Evolutionary conservation across 2,797 vertebrate species (phyloP).

Genomic region (Cuculus canorus): DNA sequence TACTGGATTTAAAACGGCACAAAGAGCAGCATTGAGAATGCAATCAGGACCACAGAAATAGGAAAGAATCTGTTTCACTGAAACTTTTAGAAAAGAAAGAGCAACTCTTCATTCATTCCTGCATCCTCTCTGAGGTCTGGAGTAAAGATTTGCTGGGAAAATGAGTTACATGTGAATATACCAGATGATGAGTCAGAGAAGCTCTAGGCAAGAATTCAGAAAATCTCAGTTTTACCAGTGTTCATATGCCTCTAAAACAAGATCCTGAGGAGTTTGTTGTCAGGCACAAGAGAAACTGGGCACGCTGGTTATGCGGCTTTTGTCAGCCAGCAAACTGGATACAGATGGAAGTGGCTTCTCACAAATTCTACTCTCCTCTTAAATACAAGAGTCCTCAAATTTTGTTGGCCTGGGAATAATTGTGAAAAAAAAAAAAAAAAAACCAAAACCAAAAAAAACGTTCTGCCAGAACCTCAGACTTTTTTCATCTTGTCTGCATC

Average conservation of each 20-base stretch:
- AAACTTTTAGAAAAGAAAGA: constrained; percentile 33
- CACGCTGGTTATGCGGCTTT: neutral
- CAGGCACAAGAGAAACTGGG: neutral
- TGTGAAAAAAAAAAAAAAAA: too few species aligned
- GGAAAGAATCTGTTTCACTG: neutral
- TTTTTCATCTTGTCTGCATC: constrained; percentile 31
- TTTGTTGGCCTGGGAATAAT: neutral
- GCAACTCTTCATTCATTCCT: constrained; percentile 29
- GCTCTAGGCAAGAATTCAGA: constrained; percentile 46
- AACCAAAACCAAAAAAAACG: constrained; percentile 16
- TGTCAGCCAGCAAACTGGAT: constrained; percentile 22
- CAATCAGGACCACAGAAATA: neutral
- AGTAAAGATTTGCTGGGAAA: constrained; percentile 49
- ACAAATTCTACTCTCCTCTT: neutral
- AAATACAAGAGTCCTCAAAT: neutral
- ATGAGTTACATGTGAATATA: constrained; percentile 36
- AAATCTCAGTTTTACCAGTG: constrained; percentile 30
- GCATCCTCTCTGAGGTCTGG: constrained; percentile 4
- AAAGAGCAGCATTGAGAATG: neutral
- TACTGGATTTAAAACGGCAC: neutral
- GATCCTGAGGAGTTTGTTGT: constrained; percentile 3
- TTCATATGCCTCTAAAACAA: constrained; percentile 40
- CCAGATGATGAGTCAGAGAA: constrained; percentile 57
- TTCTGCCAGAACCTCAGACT: constrained; percentile 24
- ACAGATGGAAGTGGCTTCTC: neutral